Percentiles rank a stretch among this genome's conserved stretches.
These are phyloP conservation scores for Chirona hameri DNA, from an alignment of 2,888 invertebrate species.

Conservation along the genomic window DNA sequence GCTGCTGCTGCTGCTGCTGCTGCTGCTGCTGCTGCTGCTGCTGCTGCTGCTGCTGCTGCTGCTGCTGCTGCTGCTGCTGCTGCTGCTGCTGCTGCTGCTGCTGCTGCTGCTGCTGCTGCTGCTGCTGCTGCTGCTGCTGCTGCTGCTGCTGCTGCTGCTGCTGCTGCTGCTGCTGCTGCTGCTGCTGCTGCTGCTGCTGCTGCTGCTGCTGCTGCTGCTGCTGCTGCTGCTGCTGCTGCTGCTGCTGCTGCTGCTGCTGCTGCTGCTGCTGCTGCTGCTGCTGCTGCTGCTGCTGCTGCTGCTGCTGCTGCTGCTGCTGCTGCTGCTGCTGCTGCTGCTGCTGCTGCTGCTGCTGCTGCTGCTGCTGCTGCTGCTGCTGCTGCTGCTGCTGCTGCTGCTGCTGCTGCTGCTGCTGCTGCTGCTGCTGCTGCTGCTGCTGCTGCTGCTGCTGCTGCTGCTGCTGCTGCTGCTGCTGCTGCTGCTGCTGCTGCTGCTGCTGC, in stretches of 20 bases:
- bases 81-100: slow-evolving; percentile 32
- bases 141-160: slow-evolving; percentile 32
- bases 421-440: slow-evolving; percentile 32
- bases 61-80: slow-evolving; percentile 32
- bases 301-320: slow-evolving; percentile 32
- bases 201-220: slow-evolving; percentile 32
- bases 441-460: slow-evolving; percentile 32
- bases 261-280: slow-evolving; percentile 32
- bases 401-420: slow-evolving; percentile 32
- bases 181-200: slow-evolving; percentile 32
- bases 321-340: slow-evolving; percentile 32
- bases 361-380: slow-evolving; percentile 32
- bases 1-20: slow-evolving; percentile 32
- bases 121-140: slow-evolving; percentile 32
- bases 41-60: slow-evolving; percentile 32
- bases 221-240: slow-evolving; percentile 32
- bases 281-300: slow-evolving; percentile 32
- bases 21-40: slow-evolving; percentile 32
- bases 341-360: slow-evolving; percentile 32
- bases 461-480: slow-evolving; percentile 32
- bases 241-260: slow-evolving; percentile 32
- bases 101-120: slow-evolving; percentile 32
- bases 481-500: slow-evolving; percentile 32
- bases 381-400: slow-evolving; percentile 32
- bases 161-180: slow-evolving; percentile 32